Evolutionary conservation across 1,140 invertebrate species (phyloP).

Genomic region (Drosophila lowei): DNA sequence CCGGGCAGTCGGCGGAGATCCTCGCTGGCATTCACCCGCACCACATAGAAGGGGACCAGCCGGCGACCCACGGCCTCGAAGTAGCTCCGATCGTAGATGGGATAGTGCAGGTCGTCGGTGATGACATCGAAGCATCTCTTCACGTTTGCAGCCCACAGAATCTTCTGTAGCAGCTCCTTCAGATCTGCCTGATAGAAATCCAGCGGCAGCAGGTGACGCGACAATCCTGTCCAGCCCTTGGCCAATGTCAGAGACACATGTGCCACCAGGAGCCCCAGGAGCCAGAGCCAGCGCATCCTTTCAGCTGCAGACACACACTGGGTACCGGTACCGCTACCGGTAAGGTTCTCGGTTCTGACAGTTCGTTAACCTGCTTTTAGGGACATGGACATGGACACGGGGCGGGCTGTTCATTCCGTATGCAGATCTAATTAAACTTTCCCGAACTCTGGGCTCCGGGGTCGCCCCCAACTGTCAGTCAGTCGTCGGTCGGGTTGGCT

Average conservation of each 20-base stretch:
- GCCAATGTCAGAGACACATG: not conserved
- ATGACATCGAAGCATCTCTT: constrained; percentile 69
- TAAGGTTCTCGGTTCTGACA: not conserved
- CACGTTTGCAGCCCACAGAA: constrained; percentile 53
- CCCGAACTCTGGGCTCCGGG: constrained; percentile 42
- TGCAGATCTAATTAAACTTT: constrained; percentile 78
- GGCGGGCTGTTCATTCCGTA: constrained; percentile 46
- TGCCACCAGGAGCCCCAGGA: constrained; percentile 3
- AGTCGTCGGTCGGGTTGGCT: constrained; percentile 3
- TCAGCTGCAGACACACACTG: constrained; percentile 24
- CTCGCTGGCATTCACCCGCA: constrained; percentile 84
- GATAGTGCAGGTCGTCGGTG: constrained; percentile 61
- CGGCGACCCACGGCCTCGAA: constrained; percentile 46
- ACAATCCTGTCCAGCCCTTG: not conserved
- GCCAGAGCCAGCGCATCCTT: constrained; percentile 38
- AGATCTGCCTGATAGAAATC: constrained; percentile 38
- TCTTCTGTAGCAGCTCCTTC: constrained; percentile 43
- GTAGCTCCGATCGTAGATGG: constrained; percentile 54
- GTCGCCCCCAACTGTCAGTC: constrained; percentile 22
- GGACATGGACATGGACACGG: constrained; percentile 9
- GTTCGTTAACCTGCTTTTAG: constrained; percentile 47
- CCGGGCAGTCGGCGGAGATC: constrained; percentile 86
- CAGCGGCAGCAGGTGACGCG: not conserved
- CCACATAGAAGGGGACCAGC: constrained; percentile 36
- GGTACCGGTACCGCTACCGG: not conserved